Evolutionary conservation across 2,888 invertebrate genomes (phyloP), one percentile per base, ranked within the genome.

Genomic region (Oeneis ivallda): DNA sequence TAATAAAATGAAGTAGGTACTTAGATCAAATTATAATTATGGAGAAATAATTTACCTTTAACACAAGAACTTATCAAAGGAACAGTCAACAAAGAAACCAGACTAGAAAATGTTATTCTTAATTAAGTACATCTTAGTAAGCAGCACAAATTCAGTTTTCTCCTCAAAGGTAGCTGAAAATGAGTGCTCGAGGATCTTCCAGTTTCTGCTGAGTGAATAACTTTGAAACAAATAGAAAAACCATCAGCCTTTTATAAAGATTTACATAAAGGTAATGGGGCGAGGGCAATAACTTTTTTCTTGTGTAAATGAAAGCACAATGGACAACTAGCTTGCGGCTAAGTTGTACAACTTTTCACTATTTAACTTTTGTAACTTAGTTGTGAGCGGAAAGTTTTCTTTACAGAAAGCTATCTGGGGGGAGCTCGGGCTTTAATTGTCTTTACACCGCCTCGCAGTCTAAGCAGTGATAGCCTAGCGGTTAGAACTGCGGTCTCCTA

Each of bases 301-400:
- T 72, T 71, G 10, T 15, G 1, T 41, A 56, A 70, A 70, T 60
- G 52, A 10, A 54, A 67, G 64, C 69, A 72, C 74, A 71, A 72
- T 70, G 71, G 67, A 71, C 69, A 82, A 75, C 79, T 78, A 73
- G 76, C 82, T 82, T 79, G 83, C 78, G 82, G 83, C 79, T 76
- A 83, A 84, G 83, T 82, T 81, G 83, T 80, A 79, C 80, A 85
- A 85, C 81, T 86, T 85, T 79, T 75, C 80, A 83, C 83, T 85
- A 84, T 86, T 85, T 86, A 85, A 86, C 83, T 85, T 84, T 17
- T 71, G 70, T 75, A 85, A 86, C 80, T 83, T 80, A 67, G 74
- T 77, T 78, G 62, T 37, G 37, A 49, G 43, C 58, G 39, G 59
- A 64, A 76, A 78, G 75, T 78, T 78, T 72, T 66, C 65, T 72